phyloP scores from a whole-genome alignment of 2,113 vertebrate species.

The Vimba vimba region DNA sequence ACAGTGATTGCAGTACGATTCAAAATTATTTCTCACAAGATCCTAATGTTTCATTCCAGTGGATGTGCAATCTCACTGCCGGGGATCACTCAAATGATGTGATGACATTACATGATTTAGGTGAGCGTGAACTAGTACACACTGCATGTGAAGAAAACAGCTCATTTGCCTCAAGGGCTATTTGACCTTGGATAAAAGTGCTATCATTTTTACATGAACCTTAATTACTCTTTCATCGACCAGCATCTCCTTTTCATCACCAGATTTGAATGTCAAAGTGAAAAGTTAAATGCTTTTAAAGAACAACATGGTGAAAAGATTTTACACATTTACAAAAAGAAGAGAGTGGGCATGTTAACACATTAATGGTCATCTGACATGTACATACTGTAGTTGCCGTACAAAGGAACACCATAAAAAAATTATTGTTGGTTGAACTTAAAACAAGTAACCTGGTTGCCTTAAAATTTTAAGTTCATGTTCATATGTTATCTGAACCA shows the following conservation, averaged over 20 bases:
- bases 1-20: constrained; percentile 53
- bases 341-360: background rate
- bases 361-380: background rate
- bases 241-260: constrained; percentile 46
- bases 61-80: constrained; percentile 47
- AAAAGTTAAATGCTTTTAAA: constrained; percentile 29
- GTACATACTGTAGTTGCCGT: background rate
- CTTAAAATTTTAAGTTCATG: no score
- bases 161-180: constrained; percentile 48
- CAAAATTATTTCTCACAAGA: constrained; percentile 46
- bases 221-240: constrained; percentile 58
- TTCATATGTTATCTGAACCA: no score
- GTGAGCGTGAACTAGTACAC: constrained; percentile 35
- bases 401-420: no score
- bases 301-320: background rate
- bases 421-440: no score
- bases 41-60: constrained; percentile 54
- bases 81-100: constrained; percentile 41
- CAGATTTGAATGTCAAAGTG: constrained; percentile 52
- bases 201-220: constrained; percentile 48
- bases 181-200: constrained; percentile 52
- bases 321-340: background rate
- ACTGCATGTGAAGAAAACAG: constrained; percentile 50
- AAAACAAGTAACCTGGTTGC: no score
- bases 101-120: constrained; percentile 52